phyloP scores from a whole-genome alignment of 2,113 vertebrate species.

The Rhabdornis inornatus region DNA sequence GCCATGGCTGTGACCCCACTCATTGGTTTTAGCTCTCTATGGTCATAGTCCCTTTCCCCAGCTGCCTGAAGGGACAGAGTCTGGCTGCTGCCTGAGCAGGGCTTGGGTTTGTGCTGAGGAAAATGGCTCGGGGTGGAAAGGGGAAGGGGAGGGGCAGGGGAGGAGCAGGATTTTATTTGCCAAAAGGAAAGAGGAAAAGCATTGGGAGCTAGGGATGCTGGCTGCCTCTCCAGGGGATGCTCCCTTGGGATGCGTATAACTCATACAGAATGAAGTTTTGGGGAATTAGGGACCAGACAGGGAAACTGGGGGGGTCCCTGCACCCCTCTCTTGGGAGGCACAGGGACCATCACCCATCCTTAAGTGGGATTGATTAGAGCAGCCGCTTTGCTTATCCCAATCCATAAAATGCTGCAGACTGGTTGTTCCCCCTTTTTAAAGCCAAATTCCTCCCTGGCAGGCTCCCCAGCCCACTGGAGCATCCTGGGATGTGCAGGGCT shows the following conservation, averaged over 20 bases:
- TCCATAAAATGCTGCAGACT: accelerated
- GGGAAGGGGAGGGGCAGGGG: neutral
- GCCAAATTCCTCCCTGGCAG: neutral
- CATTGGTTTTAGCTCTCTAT: accelerated
- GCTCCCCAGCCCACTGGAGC: neutral
- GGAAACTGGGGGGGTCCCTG: neutral
- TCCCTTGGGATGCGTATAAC: accelerated
- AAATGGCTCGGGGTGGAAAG: neutral
- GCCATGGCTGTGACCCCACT: neutral
- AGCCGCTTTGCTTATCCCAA: neutral
- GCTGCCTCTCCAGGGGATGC: neutral
- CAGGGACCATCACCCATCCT: accelerated
- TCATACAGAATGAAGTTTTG: neutral
- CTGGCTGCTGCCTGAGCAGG: neutral
- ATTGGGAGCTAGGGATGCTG: accelerated
- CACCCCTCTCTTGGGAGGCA: neutral
- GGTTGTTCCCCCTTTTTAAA: accelerated
- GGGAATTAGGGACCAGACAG: neutral
- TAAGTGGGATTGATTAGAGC: neutral
- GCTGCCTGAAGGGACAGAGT: neutral
- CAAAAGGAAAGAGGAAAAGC: neutral
- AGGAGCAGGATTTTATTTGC: neutral
- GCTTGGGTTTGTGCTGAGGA: neutral
- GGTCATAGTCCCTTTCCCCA: neutral
- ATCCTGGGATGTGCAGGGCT: neutral